Evolutionary conservation across 2,888 invertebrate species (phyloP).

Genomic region (Quadroppia sp.): DNA sequence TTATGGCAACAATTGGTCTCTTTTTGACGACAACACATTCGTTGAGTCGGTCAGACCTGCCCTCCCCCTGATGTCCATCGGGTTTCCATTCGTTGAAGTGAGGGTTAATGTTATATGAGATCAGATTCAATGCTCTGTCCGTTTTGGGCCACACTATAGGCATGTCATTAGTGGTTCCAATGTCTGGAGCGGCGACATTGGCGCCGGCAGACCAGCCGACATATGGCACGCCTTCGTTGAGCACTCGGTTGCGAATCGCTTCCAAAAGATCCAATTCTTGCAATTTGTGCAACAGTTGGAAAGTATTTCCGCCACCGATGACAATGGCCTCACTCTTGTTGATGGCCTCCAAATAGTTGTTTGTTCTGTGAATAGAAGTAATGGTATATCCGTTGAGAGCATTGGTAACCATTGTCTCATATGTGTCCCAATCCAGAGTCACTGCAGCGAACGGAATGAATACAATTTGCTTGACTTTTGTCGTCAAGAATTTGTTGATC

Average conservation of each 20-base stretch:
- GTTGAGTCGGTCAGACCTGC: slow-evolving; percentile 39
- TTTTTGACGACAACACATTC: slow-evolving; percentile 39
- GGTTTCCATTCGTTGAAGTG: slow-evolving; percentile 68
- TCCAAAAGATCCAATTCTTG: slow-evolving; percentile 66
- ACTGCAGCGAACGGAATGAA: slow-evolving; percentile 70
- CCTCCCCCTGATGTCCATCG: slow-evolving; percentile 38
- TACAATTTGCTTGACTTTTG: slow-evolving; percentile 62
- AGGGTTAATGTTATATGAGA: slow-evolving; percentile 80
- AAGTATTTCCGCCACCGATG: slow-evolving; percentile 74
- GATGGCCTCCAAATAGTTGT: slow-evolving; percentile 60
- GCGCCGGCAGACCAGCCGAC: slow-evolving; percentile 77
- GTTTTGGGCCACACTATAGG: slow-evolving; percentile 72
- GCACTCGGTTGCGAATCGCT: slow-evolving; percentile 62
- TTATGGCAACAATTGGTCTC: slow-evolving; percentile 40
- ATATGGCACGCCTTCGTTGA: slow-evolving; percentile 63
- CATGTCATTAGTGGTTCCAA: slow-evolving; percentile 83
- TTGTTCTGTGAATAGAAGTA: slow-evolving; percentile 61
- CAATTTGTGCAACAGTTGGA: slow-evolving; percentile 65
- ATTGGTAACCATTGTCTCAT: slow-evolving; percentile 61
- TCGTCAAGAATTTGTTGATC: slow-evolving; percentile 37
- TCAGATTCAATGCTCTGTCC: slow-evolving; percentile 66
- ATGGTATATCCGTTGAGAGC: slow-evolving; percentile 57
- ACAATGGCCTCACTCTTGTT: slow-evolving; percentile 66
- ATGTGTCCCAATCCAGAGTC: slow-evolving; percentile 61
- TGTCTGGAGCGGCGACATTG: slow-evolving; percentile 73